phyloP scores from a whole-genome alignment of 2,113 vertebrate species.

The Mus musculus region GRCm39 chr12:117783001-117783500 shows the following conservation, averaged over 20 bases:
- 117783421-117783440: constrained; percentile 3
- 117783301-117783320: background rate
- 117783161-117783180: background rate
- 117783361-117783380: background rate
- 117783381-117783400: background rate
- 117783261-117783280: background rate
- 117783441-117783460: background rate
- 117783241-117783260: constrained; percentile 3
- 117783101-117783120: constrained; percentile 16
- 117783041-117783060: background rate
- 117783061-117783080: background rate
- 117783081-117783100: background rate
- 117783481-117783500: background rate
- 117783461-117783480: background rate
- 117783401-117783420: background rate
- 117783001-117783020: background rate
- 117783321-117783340: background rate
- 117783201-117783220: background rate
- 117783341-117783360: background rate
- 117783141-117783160: background rate
- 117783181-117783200: background rate
- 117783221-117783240: constrained; percentile 4
- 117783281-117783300: background rate
- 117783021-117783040: background rate
- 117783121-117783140: background rate